Percentiles rank a stretch among this genome's conserved stretches.
Conservation (phyloP, 1,140 invertebrate species). For the Protaetia brevitarsis region DNA sequence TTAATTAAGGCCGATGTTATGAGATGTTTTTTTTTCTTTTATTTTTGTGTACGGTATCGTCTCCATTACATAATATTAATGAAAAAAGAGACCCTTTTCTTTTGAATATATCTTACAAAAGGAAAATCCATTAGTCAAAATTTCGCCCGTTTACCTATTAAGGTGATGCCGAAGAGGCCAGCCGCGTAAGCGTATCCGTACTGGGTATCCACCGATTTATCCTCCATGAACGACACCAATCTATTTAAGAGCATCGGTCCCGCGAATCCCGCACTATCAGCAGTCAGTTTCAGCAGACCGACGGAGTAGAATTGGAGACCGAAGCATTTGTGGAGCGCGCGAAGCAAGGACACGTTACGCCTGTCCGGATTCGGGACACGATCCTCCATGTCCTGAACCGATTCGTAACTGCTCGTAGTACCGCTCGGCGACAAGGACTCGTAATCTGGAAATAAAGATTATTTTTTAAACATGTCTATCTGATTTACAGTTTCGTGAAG, state of each 20-base stretch:
- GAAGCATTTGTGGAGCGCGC: slow-evolving; percentile 77
- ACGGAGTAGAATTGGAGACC: slow-evolving; percentile 85
- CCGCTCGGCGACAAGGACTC: background rate
- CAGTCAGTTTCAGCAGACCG: slow-evolving; percentile 81
- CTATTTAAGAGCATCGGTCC: slow-evolving; percentile 85
- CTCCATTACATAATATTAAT: no score
- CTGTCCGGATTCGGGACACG: slow-evolving; percentile 24
- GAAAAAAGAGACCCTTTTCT: background rate
- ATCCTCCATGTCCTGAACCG: slow-evolving; percentile 5
- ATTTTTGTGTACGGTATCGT: no score
- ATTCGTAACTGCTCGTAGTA: background rate
- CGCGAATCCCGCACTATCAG: slow-evolving; percentile 80
- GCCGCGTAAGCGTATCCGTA: slow-evolving; percentile 79
- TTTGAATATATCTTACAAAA: background rate
- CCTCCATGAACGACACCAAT: slow-evolving; percentile 78
- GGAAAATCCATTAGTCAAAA: slow-evolving; percentile 16
- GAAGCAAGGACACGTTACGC: slow-evolving; percentile 63
- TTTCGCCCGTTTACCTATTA: slow-evolving; percentile 55
- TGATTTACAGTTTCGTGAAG: no score
- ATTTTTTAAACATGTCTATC: no score
- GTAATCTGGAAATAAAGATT: slow-evolving; percentile 8
- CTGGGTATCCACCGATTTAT: slow-evolving; percentile 61
- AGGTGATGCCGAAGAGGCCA: slow-evolving; percentile 63
- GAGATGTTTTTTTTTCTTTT: no score
- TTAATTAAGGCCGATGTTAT: no score